Percentiles rank a stretch among this genome's conserved stretches.
phyloP scores from a whole-genome alignment of 2,113 vertebrate species.

The Cynoglossus semilaevis region DNA sequence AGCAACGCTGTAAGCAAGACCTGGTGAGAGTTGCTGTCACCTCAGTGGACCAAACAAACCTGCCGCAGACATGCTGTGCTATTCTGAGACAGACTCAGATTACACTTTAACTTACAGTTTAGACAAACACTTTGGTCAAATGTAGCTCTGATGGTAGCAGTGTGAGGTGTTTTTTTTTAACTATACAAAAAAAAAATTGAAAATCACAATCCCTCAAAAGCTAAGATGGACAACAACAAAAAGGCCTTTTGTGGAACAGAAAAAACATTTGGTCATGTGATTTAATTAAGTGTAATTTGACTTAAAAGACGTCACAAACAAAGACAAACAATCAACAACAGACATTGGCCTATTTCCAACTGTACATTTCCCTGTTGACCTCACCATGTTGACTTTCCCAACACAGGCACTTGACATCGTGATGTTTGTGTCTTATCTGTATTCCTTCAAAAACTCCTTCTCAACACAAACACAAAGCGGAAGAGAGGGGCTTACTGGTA shows the following conservation, averaged over 20 bases:
- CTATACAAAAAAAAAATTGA: no score
- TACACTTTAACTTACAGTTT: slow-evolving; percentile 23
- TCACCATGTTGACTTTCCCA: slow-evolving; percentile 3
- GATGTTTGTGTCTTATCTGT: background rate
- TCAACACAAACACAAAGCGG: slow-evolving; percentile 7
- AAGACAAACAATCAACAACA: background rate
- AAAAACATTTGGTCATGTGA: background rate
- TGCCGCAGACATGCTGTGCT: slow-evolving; percentile 22
- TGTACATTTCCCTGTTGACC: background rate
- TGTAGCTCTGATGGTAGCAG: background rate
- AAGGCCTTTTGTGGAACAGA: background rate
- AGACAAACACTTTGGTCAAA: background rate
- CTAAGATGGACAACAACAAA: background rate
- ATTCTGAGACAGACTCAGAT: slow-evolving; percentile 31
- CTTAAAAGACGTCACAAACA: background rate
- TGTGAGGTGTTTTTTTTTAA: no score
- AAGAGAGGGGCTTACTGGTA: slow-evolving; percentile 33
- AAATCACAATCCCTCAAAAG: no score
- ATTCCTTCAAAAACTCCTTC: background rate
- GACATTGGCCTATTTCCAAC: slow-evolving; percentile 19
- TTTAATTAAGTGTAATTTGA: slow-evolving; percentile 3
- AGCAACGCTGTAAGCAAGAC: background rate
- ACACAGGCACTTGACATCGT: background rate
- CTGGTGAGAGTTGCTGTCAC: background rate
- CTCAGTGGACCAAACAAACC: slow-evolving; percentile 25